Percentiles rank a stretch among this genome's conserved stretches.
phyloP scores from a whole-genome alignment of 2,888 invertebrate species.

The Drosophila buzzatii region DNA sequence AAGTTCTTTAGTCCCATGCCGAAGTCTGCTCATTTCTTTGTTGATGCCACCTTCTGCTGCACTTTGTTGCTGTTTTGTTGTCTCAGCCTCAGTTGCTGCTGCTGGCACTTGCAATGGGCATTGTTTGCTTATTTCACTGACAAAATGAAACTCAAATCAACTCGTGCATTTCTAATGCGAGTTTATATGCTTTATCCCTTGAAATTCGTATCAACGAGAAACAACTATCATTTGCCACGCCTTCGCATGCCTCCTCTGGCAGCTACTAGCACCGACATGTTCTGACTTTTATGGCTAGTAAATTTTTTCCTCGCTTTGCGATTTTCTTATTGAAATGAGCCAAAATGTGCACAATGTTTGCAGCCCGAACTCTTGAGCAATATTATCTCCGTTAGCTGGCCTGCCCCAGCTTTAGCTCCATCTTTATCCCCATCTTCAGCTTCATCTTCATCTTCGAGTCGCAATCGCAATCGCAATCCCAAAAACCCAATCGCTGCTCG shows the following conservation, averaged over 20 bases:
- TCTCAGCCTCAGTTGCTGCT: conserved; percentile 19
- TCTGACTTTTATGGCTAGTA: conserved; percentile 51
- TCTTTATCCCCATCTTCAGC: not conserved
- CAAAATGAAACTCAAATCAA: conserved; percentile 81
- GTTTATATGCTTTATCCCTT: conserved; percentile 75
- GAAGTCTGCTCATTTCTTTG: not conserved
- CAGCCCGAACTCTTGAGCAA: conserved; percentile 36
- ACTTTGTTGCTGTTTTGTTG: conserved; percentile 43
- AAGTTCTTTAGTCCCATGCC: not conserved
- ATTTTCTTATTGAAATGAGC: conserved; percentile 78
- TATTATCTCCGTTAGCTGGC: conserved; percentile 48
- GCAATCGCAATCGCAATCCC: conserved; percentile 42
- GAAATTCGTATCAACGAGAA: conserved; percentile 64
- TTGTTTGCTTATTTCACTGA: conserved; percentile 72
- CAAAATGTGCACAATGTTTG: conserved; percentile 66
- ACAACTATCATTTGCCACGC: conserved; percentile 21
- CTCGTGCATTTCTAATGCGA: conserved; percentile 85
- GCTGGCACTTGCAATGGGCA: conserved; percentile 59
- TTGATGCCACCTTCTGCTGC: conserved; percentile 51
- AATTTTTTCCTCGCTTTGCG: conserved; percentile 60
- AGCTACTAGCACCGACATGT: conserved; percentile 41
- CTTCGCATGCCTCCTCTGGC: not conserved
- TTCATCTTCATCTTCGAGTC: conserved; percentile 25
- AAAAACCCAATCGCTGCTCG: conserved; percentile 61
- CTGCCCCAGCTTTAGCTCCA: conserved; percentile 27